Percentiles rank a stretch among this genome's conserved stretches.
These are phyloP conservation scores for Stenotaenia linearis DNA, from an alignment of 2,888 invertebrate species.

Conservation along the genomic window DNA sequence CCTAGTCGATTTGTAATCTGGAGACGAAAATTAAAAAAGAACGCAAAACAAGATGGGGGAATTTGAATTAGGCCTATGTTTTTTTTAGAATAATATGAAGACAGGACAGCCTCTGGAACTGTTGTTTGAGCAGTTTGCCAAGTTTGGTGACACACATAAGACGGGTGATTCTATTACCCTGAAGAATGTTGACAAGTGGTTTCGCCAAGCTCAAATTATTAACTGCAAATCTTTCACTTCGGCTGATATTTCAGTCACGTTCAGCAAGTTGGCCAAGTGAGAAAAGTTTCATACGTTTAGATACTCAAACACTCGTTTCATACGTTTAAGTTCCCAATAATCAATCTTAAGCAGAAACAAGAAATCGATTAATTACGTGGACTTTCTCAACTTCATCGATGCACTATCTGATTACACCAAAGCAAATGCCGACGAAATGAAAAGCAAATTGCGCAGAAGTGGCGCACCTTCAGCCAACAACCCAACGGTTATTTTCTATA, in stretches of 20 bases:
- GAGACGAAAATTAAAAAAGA: background rate
- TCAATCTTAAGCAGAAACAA: background rate
- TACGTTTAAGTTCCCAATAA: background rate
- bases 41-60: background rate
- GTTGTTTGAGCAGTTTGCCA: conserved; percentile 32
- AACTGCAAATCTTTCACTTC: conserved; percentile 29
- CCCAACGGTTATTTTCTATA: conserved; percentile 22
- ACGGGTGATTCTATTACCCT: conserved; percentile 30
- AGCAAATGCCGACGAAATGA: conserved; percentile 22
- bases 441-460: conserved; percentile 2
- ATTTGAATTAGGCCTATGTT: background rate
- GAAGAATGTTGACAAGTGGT: conserved; percentile 33
- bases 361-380: conserved; percentile 31
- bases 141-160: conserved; percentile 31
- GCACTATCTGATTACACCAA: background rate
- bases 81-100: background rate
- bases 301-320: no score
- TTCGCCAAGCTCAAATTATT: conserved; percentile 28
- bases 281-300: background rate
- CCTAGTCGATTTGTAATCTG: background rate
- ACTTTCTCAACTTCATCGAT: conserved; percentile 32
- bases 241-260: conserved; percentile 31
- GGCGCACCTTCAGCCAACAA: conserved; percentile 17
- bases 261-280: conserved; percentile 33
- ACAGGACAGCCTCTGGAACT: conserved; percentile 32